Evolutionary conservation across 2,888 invertebrate genomes (phyloP), one percentile per base, ranked within the genome.

Genomic region (Torymus auratus): DNA sequence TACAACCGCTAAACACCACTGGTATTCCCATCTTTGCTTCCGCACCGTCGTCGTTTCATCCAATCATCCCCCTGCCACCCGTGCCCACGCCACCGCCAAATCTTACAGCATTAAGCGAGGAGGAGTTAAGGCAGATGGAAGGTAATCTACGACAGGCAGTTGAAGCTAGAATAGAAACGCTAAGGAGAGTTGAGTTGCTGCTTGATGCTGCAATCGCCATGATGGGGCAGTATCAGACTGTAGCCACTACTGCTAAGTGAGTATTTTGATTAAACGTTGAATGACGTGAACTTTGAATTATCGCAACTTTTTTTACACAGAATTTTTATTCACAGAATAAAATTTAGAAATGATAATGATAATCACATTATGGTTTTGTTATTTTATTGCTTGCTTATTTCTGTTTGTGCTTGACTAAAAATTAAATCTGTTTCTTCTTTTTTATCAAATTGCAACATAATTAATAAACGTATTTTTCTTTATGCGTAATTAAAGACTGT

Each of bases 191-290:
- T 84, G 95, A 97, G 92, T 93, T 96, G 1, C 94, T 99, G 91
- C 91, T 99, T 85, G 99, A 99, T 91, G 97, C 98, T 61, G 98
- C 98, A 2, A 96, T 96, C 81, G 92, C 97, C 69, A 95, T 99
- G 92, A 97, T 99, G 96, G 96, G 97, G 87, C 98, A 99, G 90
- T 99, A 99, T 91, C 94, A 95, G 81, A 92, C 94, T 69, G 94
- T 95, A 23, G 94, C 94, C 69, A 92, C 94, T 68, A 86, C 92
- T 89, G 89, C 89, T 81, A 85, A 89, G 91, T 86, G 84, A 90
- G 85, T 86, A 83, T 11, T 74, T 41, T 41, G 5, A 41, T 41
- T 41, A 7, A 41, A 41, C 41, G 41, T 41, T 41, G 41, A 41
- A 41, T 41, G 41, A 41, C 17, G 14, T 41, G 7, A 28, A 60